These are phyloP conservation scores for Bovichtus diacanthus DNA, from an alignment of 2,797 vertebrate genomes.

Conservation along the genomic window DNA sequence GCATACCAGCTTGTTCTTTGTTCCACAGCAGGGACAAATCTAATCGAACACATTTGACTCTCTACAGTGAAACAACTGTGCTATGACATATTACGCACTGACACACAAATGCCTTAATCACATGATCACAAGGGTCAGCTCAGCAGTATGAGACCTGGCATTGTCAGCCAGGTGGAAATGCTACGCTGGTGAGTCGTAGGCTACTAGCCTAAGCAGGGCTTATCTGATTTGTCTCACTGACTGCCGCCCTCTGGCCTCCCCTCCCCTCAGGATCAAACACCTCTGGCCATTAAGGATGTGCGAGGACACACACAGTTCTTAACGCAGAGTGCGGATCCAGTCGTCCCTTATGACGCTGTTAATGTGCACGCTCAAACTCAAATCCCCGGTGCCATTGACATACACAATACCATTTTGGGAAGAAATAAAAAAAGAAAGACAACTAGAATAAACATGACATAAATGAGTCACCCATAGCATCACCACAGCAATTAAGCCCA, in stretches of 20 bases:
- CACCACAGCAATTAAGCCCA: slow-evolving; percentile 74
- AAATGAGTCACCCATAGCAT: slow-evolving; percentile 73
- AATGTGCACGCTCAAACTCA: slow-evolving; percentile 39
- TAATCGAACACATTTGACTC: slow-evolving; percentile 40
- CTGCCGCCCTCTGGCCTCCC: slow-evolving; percentile 46
- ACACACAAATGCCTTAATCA: slow-evolving; percentile 58
- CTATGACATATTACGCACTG: slow-evolving; percentile 27
- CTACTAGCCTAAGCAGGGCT: slow-evolving; percentile 66
- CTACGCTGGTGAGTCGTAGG: slow-evolving; percentile 51
- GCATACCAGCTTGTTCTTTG: slow-evolving; percentile 19
- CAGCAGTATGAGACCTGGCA: slow-evolving; percentile 55
- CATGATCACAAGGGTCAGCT: slow-evolving; percentile 62
- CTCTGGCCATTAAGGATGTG: slow-evolving; percentile 66
- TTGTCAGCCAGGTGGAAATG: slow-evolving; percentile 67
- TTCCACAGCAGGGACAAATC: slow-evolving; percentile 35
- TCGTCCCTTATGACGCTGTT: slow-evolving; percentile 38
- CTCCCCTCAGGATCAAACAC: slow-evolving; percentile 85
- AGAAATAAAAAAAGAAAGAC: slow-evolving; percentile 35
- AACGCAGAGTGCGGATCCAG: slow-evolving; percentile 54
- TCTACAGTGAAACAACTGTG: slow-evolving; percentile 16
- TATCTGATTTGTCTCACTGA: slow-evolving; percentile 76
- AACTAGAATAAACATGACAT: slow-evolving; percentile 68
- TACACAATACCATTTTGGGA: slow-evolving; percentile 12
- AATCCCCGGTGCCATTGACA: slow-evolving; percentile 32
- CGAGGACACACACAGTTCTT: slow-evolving; percentile 63